Base-by-base conservation (phyloP, 2,113 vertebrate genomes). In the Equus quagga region DNA sequence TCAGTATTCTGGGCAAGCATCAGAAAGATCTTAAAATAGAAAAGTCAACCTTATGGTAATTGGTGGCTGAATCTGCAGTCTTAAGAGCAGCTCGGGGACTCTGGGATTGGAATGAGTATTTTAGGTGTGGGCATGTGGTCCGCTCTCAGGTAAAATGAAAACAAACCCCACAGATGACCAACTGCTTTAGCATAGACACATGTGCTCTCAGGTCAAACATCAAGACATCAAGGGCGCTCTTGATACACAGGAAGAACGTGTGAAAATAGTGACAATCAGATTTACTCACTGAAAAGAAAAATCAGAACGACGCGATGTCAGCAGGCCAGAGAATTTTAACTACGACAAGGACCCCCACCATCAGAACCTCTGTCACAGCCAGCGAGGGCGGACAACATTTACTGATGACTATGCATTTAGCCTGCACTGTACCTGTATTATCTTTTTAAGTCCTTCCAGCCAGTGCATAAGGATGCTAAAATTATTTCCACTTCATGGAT, bases 261-360 rank as follows among this genome's bases (percentile, higher is more conserved):
- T 14, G 41, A 51, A 15, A 31, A 89, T 1, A 17, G 21, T 7
- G 62, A 65, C 18, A 23, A n/a, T 36, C 58, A 70, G 4, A 15
- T 14, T 13, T 19, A 36, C 10, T 79, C 46, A 75, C 41, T 0
- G 1, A 33, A n/a, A 51, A 76, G 44, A 26, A 76, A 58, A 62
- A 17, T 15, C 58, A 2, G 23, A 28, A 21, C 0, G 8, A 46
- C 31, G 41, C 0, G 0, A 2, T 7, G 7, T 17, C 60, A 28
- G 89, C 0, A 72, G 75, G 80, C 62, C 28, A 33, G 44, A 15
- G 18, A 5, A 8, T 2, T 4, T n/a, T 28, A 1, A n/a, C 90
- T 3, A 1, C 19, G 6, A 4, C 0, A 4, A 17, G 4, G 60
- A 21, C 24, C 26, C 3, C n/a, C 17, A 1, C 19, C 64, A 18